Percentiles rank a stretch among this genome's conserved stretches.
Conservation (phyloP, 2,797 vertebrate genomes). For the Ceryle rudis region DNA sequence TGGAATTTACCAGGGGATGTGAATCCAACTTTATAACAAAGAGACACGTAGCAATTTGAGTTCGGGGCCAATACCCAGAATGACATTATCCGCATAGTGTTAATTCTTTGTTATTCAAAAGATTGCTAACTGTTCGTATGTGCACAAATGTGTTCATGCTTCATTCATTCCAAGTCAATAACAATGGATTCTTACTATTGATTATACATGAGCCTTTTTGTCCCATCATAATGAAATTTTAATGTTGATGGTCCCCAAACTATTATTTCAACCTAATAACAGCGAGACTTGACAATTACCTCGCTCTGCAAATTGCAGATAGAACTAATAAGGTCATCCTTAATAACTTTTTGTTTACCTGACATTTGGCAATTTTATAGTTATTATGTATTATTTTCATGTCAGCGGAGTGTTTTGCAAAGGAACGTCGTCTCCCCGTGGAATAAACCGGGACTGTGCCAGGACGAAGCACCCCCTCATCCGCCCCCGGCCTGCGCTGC, state of each 20-base stretch:
- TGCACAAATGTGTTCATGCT: constrained; percentile 72
- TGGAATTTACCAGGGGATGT: constrained; percentile 40
- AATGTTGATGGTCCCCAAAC: constrained; percentile 86
- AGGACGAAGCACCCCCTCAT: background rate
- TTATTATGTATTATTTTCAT: constrained; percentile 78
- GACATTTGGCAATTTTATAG: constrained; percentile 87
- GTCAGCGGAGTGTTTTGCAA: constrained; percentile 79
- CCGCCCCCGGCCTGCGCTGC: background rate
- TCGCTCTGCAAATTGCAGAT: constrained; percentile 89
- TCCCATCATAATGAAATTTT: constrained; percentile 94
- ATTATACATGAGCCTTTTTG: constrained; percentile 94
- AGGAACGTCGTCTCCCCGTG: constrained; percentile 24
- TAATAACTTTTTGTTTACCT: constrained; percentile 91
- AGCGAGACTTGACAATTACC: constrained; percentile 89
- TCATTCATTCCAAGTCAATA: constrained; percentile 79
- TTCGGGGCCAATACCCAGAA: constrained; percentile 63
- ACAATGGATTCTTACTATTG: constrained; percentile 92
- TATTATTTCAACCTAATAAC: constrained; percentile 88
- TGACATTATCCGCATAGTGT: constrained; percentile 68
- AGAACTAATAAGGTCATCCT: constrained; percentile 90
- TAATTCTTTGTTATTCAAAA: constrained; percentile 79
- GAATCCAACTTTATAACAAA: constrained; percentile 45
- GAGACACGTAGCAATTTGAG: constrained; percentile 60
- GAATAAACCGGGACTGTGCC: constrained; percentile 22
- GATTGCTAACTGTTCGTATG: constrained; percentile 73